A percentile compares a stretch with the other conserved stretches of the same genome.
phyloP scores from a whole-genome alignment of 1,140 invertebrate species.

The Zaprionus vittiger region DNA sequence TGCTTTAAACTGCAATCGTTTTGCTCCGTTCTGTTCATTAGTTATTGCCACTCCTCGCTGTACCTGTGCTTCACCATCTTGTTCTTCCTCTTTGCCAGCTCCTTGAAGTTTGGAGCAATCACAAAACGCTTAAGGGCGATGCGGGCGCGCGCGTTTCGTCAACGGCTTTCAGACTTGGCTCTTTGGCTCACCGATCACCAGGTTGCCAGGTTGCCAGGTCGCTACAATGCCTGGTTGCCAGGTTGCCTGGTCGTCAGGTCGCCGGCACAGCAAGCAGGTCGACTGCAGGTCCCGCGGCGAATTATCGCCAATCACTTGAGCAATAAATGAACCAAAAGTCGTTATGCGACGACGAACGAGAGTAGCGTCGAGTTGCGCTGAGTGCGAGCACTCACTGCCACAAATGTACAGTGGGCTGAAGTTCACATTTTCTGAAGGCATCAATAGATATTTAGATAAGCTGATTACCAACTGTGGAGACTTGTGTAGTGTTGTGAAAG shows the following conservation, averaged over 20 bases:
- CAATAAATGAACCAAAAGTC: conserved; percentile 65
- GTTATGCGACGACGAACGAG: conserved; percentile 48
- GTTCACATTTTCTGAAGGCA: neutral
- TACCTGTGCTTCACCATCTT: neutral
- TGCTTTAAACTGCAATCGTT: conserved; percentile 16
- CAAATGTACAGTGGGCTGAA: conserved; percentile 12
- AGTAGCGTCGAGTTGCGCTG: conserved; percentile 17
- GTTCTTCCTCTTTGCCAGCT: neutral
- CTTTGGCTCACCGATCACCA: conserved; percentile 6
- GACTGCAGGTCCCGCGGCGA: conserved; percentile 52
- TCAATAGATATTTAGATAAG: neutral
- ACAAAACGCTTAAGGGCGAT: conserved; percentile 42
- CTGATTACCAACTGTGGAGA: neutral
- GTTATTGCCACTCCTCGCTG: neutral
- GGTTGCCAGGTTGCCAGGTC: conserved; percentile 20
- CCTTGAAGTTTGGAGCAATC: conserved; percentile 36
- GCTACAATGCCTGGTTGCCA: conserved; percentile 12
- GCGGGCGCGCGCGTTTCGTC: conserved; percentile 32
- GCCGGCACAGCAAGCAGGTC: conserved; percentile 17
- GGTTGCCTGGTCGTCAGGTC: conserved; percentile 13
- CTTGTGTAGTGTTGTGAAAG: neutral
- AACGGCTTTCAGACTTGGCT: conserved; percentile 18
- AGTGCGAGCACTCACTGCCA: neutral
- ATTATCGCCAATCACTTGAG: conserved; percentile 67
- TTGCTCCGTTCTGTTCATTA: conserved; percentile 16